These are phyloP conservation scores for Orycteropus afer DNA, from an alignment of 2,113 vertebrate genomes.

Conservation along the genomic window DNA sequence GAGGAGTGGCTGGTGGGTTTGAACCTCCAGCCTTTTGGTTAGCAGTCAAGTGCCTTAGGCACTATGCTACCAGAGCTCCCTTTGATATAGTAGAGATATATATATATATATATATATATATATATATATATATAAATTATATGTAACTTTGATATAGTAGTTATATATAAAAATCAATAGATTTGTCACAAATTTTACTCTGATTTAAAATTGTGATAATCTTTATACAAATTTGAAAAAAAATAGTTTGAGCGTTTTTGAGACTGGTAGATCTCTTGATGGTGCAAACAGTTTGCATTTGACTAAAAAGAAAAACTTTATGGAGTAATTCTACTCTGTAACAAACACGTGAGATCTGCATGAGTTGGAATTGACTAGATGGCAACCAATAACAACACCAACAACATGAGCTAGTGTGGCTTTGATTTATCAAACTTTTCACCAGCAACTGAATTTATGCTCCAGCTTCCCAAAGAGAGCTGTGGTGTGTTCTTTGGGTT, in stretches of 20 bases:
- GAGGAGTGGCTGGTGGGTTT: too few species aligned
- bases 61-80: too few species aligned
- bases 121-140: background rate
- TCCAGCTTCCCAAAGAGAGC: background rate
- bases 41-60: too few species aligned
- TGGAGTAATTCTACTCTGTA: background rate
- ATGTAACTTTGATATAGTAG: background rate
- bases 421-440: background rate
- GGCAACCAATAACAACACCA: background rate
- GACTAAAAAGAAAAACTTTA: background rate
- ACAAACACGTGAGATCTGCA: background rate
- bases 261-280: background rate
- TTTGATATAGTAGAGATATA: too few species aligned
- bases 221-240: conserved; percentile 30
- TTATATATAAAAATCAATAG: background rate
- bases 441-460: background rate
- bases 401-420: background rate
- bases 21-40: too few species aligned
- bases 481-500: background rate
- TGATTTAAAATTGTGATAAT: conserved; percentile 27
- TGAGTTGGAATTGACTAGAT: background rate
- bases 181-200: conserved; percentile 29
- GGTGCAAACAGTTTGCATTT: background rate
- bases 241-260: conserved; percentile 22
- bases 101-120: background rate